Base-by-base conservation (phyloP, 2,797 vertebrate species). In the Orestias chungarensis region DNA sequence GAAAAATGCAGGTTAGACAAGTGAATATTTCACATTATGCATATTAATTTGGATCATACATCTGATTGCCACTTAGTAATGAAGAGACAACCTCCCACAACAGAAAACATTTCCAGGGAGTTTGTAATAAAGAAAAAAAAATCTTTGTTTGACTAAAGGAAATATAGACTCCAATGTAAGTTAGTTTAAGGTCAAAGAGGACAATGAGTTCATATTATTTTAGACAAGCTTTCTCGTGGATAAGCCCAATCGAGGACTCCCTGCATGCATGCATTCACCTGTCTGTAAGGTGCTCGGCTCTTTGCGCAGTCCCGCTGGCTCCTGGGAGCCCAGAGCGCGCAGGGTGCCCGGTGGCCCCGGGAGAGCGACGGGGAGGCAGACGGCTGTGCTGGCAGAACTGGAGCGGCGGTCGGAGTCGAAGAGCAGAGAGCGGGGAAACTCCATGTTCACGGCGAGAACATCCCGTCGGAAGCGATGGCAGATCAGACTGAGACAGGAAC, bases 381-480 rank as follows among this genome's bases (percentile, higher is more conserved):
- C 70, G 9, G 75, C 57, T 74, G 75, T 2, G 35, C 70, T 66
- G 62, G 74, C 66, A 72, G 59, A 38, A 65, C 64, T 67, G 82
- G 66, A 46, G 12, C 78, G 49, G 42, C 64, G 68, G 75, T 18
- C 66, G 1, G 55, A 50, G 46, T 84, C 79, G 79, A 40, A 25
- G 71, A 46, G 65, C 82, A 74, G 86, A 76, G 79, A 75, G 82
- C 65, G 82, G 81, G 80, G 69, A 31, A 83, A 82, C 82, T 83
- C 88, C 83, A 88, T 91, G 78, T 75, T 91, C 89, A 88, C 76
- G 78, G 70, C 68, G 82, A 81, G 67, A 82, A 82, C 85, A 89
- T 89, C 79, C 85, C 88, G 89, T 70, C 40, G 1, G 49, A 75
- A 82, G 84, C 76, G 77, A 59, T n/a, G 82, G 27, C 64, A 75